These are phyloP conservation scores for Hartigia nigra DNA, from an alignment of 2,888 invertebrate species.

Conservation along the genomic window DNA sequence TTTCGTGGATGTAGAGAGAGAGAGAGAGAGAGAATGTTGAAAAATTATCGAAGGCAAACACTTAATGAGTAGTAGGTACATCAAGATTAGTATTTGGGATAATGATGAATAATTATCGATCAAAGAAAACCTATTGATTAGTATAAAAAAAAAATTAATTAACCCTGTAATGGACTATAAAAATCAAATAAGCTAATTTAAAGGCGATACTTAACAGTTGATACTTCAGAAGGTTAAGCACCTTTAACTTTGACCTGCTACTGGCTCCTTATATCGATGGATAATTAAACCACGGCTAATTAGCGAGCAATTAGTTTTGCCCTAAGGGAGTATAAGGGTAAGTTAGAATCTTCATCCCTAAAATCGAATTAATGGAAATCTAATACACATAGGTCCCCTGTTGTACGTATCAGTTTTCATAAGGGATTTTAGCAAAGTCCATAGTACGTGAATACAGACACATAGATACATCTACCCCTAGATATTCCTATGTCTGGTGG, in stretches of 20 bases:
- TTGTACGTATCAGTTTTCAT: neutral
- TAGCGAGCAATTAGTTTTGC: neutral
- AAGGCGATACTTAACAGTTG: neutral
- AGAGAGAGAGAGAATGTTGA: neutral
- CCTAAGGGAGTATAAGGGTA: neutral
- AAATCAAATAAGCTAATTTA: neutral
- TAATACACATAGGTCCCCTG: neutral
- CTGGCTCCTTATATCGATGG: neutral
- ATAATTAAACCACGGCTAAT: neutral
- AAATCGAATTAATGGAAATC: neutral
- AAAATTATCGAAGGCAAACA: neutral
- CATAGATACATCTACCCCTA: neutral
- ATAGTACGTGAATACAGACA: neutral
- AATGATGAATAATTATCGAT: neutral
- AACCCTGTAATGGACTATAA: neutral
- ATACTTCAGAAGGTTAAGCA: neutral
- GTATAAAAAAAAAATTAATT: too few species aligned
- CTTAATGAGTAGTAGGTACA: neutral
- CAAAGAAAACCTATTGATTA: neutral
- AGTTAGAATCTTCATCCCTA: neutral
- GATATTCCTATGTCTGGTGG: neutral
- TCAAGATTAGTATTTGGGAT: neutral
- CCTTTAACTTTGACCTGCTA: neutral
- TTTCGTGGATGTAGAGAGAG: neutral
- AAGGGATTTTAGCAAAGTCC: neutral